phyloP scores from a whole-genome alignment of 1,140 invertebrate species.

The Rhysida immarginata region DNA sequence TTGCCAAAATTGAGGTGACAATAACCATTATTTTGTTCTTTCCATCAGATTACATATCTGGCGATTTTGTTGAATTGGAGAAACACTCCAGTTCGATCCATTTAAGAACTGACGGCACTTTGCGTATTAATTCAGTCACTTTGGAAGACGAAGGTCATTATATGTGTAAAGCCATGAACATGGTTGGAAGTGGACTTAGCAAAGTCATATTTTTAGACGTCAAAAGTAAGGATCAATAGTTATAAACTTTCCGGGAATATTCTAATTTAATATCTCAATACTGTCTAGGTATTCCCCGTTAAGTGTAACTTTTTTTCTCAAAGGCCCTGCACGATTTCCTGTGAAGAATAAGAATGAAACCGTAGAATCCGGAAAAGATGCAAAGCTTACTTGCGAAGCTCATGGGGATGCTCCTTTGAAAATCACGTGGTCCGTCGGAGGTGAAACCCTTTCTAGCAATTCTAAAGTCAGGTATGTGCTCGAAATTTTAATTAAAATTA shows the following conservation, averaged over 20 bases:
- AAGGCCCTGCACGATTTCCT: not conserved
- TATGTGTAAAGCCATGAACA: not conserved
- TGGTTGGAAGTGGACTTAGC: not conserved
- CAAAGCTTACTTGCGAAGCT: not conserved
- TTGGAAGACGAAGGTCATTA: not conserved
- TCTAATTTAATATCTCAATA: no score
- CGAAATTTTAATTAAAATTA: no score
- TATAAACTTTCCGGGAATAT: no score
- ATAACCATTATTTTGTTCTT: no score
- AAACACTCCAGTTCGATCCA: no score
- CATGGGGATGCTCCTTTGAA: not conserved
- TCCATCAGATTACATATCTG: no score
- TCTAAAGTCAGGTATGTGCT: no score
- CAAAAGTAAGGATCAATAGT: not conserved
- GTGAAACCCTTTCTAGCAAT: no score
- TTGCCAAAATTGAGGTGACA: no score
- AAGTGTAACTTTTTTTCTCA: not conserved
- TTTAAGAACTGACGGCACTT: not conserved
- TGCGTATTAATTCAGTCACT: not conserved
- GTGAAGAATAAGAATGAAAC: not conserved
- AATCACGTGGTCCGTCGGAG: not conserved
- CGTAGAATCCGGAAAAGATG: not conserved
- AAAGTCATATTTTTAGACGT: not conserved
- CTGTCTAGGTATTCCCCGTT: not conserved
- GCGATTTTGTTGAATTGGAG: no score